phyloP scores from a whole-genome alignment of 2,888 invertebrate species.

The Pachydiplax longipennis region DNA sequence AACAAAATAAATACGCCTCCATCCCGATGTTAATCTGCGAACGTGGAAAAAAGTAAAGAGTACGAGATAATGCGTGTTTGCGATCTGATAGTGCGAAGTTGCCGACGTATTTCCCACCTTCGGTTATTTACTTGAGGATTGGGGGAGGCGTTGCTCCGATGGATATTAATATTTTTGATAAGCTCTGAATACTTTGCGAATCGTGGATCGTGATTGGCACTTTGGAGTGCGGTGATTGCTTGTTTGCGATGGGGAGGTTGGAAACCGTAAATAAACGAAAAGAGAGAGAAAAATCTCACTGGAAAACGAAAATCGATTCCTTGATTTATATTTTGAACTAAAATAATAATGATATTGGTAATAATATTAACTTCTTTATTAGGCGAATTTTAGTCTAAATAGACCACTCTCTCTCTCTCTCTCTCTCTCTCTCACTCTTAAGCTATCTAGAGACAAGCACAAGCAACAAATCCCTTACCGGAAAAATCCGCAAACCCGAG shows the following conservation, averaged over 20 bases:
- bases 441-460: too few species aligned
- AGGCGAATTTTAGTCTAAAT: too few species aligned
- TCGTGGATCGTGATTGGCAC: neutral
- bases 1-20: neutral
- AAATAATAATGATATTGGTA: too few species aligned
- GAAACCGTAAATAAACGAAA: neutral
- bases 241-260: neutral
- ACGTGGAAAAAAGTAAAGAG: neutral
- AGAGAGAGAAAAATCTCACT: too few species aligned
- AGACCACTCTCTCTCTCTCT: too few species aligned
- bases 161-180: neutral
- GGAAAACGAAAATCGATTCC: too few species aligned
- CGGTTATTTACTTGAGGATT: neutral
- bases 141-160: neutral
- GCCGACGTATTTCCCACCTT: neutral
- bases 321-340: too few species aligned
- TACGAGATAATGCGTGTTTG: neutral
- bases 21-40: neutral
- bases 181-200: neutral
- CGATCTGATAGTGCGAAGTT: neutral
- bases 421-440: too few species aligned
- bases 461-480: too few species aligned
- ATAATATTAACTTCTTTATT: too few species aligned
- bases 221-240: neutral
- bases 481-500: too few species aligned